Evolutionary conservation across 2,888 invertebrate species (phyloP), one percentile per base, ranked within the genome.

Genomic region (Caenorhabditis doughertyi): DNA sequence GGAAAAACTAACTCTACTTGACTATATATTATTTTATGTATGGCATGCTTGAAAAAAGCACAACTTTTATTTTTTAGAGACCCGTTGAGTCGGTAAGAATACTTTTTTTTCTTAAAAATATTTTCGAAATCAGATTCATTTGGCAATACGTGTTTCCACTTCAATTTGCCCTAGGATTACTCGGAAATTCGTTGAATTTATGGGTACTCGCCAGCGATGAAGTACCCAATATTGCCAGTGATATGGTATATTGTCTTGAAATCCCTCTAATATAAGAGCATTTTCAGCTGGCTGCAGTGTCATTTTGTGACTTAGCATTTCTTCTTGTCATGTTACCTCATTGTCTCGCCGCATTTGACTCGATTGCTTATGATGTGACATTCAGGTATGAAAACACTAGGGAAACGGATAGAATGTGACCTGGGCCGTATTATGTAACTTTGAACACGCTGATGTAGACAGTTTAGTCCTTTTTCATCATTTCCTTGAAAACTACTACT

Each of bases 191-290:
- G 18, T 71, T 91, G 35, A 91, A 89, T 76, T 79, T 90, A 21
- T 90, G 88, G 87, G 88, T 91, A 23, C 84, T 91, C 25, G 85
- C 88, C 25, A 89, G 88, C 18, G 87, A 88, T 76, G 90, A 89
- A 55, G 86, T 90, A 67, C 86, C 90, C 16, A 91, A 91, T 81
- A 85, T 89, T 53, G 91, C 91, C 60, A 90, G 89, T 60, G 91
- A 91, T 81, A 81, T 91, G 88, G 91, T 91, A 49, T 39, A 11
- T 8, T 39, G 7, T 16, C 32, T 32, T 13, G 13, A 29, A 81
- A 13, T 56, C 13, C n/a, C 29, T 56, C 23, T 23, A 55, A 27
- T n/a, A 0, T 9, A 16, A 32, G 1, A 13, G 32, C 4, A 39
- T 39, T 39, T 39, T 56, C 79, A 91, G 91, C 83, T 91, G 82